Evolutionary conservation across 2,113 vertebrate genomes (phyloP).

Genomic region (Thryonomys swinderianus): DNA sequence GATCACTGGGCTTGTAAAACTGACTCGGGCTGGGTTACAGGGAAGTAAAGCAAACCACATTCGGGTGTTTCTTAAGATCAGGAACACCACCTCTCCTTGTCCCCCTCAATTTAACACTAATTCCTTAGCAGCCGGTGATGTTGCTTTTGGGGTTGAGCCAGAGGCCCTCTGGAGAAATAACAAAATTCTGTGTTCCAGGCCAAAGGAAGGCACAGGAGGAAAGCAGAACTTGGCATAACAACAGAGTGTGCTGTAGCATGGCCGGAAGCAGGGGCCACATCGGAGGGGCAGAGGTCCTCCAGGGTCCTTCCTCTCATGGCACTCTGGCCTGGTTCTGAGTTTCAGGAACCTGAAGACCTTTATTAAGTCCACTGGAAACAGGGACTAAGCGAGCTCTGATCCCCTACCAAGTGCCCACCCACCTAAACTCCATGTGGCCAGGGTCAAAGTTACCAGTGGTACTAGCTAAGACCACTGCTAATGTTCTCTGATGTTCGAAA

Average conservation of each 20-base stretch:
- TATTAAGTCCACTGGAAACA: background rate
- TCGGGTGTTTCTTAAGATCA: slow-evolving; percentile 45
- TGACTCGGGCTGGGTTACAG: background rate
- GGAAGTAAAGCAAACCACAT: slow-evolving; percentile 68
- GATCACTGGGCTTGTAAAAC: slow-evolving; percentile 64
- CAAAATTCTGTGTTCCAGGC: slow-evolving; percentile 30
- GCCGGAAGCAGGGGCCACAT: rapidly evolving
- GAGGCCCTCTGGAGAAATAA: slow-evolving; percentile 59
- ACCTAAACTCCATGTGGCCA: background rate
- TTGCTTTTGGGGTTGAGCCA: slow-evolving; percentile 76
- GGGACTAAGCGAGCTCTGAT: background rate
- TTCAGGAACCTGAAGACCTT: rapidly evolving
- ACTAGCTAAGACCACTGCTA: background rate
- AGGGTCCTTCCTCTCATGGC: background rate
- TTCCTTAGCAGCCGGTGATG: slow-evolving; percentile 66
- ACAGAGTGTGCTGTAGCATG: rapidly evolving
- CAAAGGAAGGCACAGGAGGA: background rate
- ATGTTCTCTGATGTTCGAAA: background rate
- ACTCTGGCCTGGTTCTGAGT: background rate
- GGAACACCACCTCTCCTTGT: slow-evolving; percentile 55
- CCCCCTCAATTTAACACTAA: slow-evolving; percentile 72
- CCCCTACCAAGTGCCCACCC: no score
- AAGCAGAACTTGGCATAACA: background rate
- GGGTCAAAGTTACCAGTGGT: background rate
- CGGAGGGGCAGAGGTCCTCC: background rate